Evolutionary conservation across 2,888 invertebrate species (phyloP).

Genomic region (Petrophora chlorosata): DNA sequence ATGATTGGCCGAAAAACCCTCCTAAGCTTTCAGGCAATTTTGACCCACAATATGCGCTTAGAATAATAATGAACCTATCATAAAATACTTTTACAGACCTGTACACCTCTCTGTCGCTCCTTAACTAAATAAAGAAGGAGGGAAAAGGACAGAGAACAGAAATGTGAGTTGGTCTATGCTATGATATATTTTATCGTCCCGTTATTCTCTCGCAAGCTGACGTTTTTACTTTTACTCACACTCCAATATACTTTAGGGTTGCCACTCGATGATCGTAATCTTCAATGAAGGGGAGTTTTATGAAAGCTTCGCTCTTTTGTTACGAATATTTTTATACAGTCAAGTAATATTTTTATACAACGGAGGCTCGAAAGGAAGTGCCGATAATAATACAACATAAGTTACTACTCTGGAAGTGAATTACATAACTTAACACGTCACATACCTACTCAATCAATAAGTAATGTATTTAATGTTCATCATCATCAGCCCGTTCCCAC

Average conservation of each 20-base stretch:
- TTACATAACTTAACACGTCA: too few species aligned
- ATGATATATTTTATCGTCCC: slow-evolving; percentile 37
- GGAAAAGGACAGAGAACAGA: slow-evolving; percentile 18
- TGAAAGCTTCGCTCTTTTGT: slow-evolving; percentile 3
- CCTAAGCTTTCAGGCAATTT: slow-evolving; percentile 24
- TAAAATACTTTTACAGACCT: slow-evolving; percentile 18
- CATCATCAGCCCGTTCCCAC: too few species aligned
- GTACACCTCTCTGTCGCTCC: slow-evolving; percentile 16
- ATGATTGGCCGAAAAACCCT: too few species aligned
- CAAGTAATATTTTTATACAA: not conserved
- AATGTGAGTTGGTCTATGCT: slow-evolving; percentile 24
- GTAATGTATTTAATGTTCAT: too few species aligned
- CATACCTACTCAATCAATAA: too few species aligned
- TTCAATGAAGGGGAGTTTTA: slow-evolving; percentile 16
- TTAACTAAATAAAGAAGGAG: not conserved
- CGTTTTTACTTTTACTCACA: slow-evolving; percentile 30
- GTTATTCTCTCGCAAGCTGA: slow-evolving; percentile 41
- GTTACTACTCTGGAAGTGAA: too few species aligned
- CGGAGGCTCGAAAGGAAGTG: too few species aligned
- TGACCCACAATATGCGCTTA: slow-evolving; percentile 21
- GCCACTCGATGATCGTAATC: slow-evolving; percentile 16
- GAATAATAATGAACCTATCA: slow-evolving; percentile 20
- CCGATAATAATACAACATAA: too few species aligned
- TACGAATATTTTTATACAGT: not conserved
- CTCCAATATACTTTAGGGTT: slow-evolving; percentile 27